Conservation (phyloP, 2,113 vertebrate species). For the Clinocottus analis region DNA sequence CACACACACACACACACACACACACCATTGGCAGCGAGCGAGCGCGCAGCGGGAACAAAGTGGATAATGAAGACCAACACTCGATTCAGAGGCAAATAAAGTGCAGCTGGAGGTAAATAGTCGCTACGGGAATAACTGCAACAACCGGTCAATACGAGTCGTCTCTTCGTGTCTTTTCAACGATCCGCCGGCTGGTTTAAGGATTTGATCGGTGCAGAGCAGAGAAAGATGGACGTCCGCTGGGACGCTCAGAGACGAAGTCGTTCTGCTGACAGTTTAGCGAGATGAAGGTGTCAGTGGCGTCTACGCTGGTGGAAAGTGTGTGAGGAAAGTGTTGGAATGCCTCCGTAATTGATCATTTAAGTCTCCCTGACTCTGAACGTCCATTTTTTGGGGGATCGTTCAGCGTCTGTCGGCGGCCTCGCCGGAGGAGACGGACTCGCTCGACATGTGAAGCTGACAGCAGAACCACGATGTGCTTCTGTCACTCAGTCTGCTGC, state of each 20-base stretch:
- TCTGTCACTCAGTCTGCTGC: slow-evolving; percentile 9
- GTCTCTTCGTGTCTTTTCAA: not conserved
- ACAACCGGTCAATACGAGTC: slow-evolving; percentile 1
- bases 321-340: not conserved
- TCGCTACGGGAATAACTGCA: not conserved
- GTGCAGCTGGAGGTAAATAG: not conserved
- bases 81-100: not conserved
- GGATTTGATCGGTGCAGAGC: not conserved
- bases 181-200: not conserved
- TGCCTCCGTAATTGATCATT: not conserved
- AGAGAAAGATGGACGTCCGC: not conserved
- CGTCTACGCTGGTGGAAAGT: not conserved
- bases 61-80: not conserved
- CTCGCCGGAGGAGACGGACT: slow-evolving; percentile 7
- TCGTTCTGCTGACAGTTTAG: not conserved
- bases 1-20: too few relatives aligned
- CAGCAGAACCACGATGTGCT: slow-evolving; percentile 24
- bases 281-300: not conserved
- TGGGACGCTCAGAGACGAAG: not conserved
- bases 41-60: not conserved
- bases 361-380: slow-evolving; percentile 15
- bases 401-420: slow-evolving; percentile 23
- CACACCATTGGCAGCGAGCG: too few relatives aligned
- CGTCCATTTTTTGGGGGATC: slow-evolving; percentile 6
- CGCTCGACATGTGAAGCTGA: slow-evolving; percentile 30